phyloP scores from a whole-genome alignment of 2,888 invertebrate species.

The Caenorhabditis japonica region DNA sequence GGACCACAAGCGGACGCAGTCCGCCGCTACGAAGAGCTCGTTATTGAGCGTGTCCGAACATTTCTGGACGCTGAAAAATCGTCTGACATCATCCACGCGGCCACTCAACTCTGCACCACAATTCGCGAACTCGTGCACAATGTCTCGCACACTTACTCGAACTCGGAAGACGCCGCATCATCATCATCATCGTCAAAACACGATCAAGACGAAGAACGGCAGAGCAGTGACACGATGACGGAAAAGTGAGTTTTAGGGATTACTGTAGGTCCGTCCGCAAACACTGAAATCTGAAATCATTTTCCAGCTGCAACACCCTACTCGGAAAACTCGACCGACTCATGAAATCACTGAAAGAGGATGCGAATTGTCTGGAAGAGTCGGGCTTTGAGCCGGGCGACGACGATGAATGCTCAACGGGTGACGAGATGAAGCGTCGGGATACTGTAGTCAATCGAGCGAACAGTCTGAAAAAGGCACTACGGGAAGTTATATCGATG shows the following conservation, averaged over 20 bases:
- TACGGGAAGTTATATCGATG: conserved; percentile 86
- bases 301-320: conserved; percentile 82
- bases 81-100: conserved; percentile 54
- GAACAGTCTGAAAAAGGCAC: conserved; percentile 88
- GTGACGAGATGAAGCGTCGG: conserved; percentile 69
- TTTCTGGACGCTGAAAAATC: conserved; percentile 62
- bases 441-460: conserved; percentile 82
- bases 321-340: conserved; percentile 86
- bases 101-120: conserved; percentile 83
- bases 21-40: conserved; percentile 75
- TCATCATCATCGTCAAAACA: neutral
- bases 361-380: conserved; percentile 78
- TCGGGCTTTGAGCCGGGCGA: conserved; percentile 65
- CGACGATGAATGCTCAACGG: conserved; percentile 55
- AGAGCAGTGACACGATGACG: conserved; percentile 36
- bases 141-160: conserved; percentile 59
- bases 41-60: conserved; percentile 51
- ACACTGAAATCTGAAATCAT: neutral
- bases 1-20: conserved; percentile 65
- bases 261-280: no score
- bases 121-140: conserved; percentile 84
- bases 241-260: conserved; percentile 41
- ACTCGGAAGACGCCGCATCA: conserved; percentile 4
- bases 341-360: conserved; percentile 84
- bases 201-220: conserved; percentile 37